Percentiles rank a stretch among this genome's conserved stretches.
Conservation (phyloP, 2,113 vertebrate species). For the Morone chrysops region DNA sequence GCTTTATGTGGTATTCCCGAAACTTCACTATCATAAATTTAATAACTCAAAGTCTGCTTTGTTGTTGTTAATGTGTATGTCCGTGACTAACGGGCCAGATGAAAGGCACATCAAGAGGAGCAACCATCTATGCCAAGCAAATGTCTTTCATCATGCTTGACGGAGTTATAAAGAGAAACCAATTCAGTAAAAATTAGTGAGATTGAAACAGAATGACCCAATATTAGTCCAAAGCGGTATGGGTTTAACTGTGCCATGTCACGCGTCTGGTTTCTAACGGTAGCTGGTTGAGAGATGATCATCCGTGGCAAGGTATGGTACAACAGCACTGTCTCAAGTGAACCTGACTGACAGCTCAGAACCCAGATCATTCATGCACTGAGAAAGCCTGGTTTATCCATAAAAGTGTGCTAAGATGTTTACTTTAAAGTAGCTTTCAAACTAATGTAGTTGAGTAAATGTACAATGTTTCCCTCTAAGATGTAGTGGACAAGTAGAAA, state of each 20-base stretch:
- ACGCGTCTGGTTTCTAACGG: neutral
- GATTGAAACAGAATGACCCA: constrained; percentile 22
- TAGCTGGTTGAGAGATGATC: neutral
- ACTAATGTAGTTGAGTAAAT: neutral
- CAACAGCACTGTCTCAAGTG: neutral
- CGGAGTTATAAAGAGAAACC: constrained; percentile 35
- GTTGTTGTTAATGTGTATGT: constrained; percentile 73
- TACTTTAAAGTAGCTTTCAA: neutral
- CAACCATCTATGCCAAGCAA: constrained; percentile 23
- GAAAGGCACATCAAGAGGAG: constrained; percentile 61
- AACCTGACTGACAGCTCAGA: neutral
- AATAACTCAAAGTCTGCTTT: constrained; percentile 71
- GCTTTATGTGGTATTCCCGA: constrained; percentile 72
- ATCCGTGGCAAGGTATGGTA: neutral
- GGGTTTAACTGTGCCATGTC: constrained; percentile 12
- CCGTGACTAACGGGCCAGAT: constrained; percentile 65
- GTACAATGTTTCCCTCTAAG: too few species aligned
- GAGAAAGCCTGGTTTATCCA: neutral
- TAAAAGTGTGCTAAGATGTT: neutral
- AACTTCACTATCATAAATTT: constrained; percentile 74
- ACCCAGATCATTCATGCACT: neutral
- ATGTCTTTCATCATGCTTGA: constrained; percentile 59
- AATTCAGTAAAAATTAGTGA: constrained; percentile 49
- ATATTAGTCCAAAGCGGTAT: constrained; percentile 30
- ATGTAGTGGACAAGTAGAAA: neutral